These are phyloP conservation scores for Daphoenositta chrysoptera DNA, from an alignment of 2,113 vertebrate species.

Conservation along the genomic window DNA sequence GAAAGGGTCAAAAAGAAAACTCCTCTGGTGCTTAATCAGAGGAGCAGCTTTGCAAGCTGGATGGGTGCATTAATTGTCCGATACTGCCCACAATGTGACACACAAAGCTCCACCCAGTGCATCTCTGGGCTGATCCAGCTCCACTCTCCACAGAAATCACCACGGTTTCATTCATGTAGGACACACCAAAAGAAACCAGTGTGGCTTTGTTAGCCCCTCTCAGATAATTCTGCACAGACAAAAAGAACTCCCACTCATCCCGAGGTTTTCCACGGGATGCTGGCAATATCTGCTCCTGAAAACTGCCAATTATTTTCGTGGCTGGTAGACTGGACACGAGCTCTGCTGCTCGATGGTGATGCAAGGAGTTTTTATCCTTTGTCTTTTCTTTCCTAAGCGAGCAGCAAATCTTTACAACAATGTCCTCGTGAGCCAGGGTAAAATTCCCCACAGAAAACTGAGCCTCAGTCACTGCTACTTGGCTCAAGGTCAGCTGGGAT, in stretches of 20 bases:
- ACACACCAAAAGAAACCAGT: background rate
- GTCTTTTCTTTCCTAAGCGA: background rate
- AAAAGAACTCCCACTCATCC: background rate
- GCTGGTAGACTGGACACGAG: background rate
- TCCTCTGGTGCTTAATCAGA: constrained; percentile 20
- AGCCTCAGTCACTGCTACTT: background rate
- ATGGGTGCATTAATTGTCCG: background rate
- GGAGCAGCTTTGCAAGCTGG: background rate
- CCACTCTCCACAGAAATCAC: background rate
- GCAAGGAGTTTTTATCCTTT: background rate
- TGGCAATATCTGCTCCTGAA: background rate
- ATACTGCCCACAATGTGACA: background rate
- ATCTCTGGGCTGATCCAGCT: background rate
- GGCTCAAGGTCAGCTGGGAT: constrained; percentile 20
- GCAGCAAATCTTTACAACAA: background rate
- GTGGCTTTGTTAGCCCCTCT: background rate
- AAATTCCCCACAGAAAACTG: background rate
- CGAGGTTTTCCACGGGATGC: background rate
- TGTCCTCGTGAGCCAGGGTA: background rate
- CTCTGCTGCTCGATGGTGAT: background rate
- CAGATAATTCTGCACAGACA: background rate
- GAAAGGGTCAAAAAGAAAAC: constrained; percentile 45
- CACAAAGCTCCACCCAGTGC: background rate
- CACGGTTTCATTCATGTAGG: background rate
- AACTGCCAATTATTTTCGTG: background rate